Base-by-base conservation (phyloP, 35 echinoderm and acorn worm genomes). In the Patiria miniata region DNA sequence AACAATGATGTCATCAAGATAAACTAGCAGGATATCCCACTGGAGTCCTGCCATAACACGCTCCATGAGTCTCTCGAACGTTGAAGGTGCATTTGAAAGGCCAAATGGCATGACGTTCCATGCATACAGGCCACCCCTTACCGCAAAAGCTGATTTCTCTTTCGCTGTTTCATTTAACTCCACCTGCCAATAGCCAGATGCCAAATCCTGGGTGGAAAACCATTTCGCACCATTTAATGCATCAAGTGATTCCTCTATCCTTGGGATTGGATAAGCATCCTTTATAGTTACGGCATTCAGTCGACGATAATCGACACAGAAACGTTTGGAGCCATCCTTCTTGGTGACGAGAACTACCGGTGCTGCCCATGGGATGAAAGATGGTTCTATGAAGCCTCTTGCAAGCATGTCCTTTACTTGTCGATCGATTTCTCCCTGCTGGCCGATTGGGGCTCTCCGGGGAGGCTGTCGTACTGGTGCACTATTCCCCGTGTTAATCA, bases 271-370 rank as follows among this genome's bases (percentile, higher is more conserved):
- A n/a, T n/a, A n/a, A n/a, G n/a, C n/a, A n/a, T n/a, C n/a, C n/a
- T n/a, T n/a, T n/a, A n/a, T n/a, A n/a, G n/a, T n/a, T n/a, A n/a
- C n/a, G n/a, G n/a, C n/a, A n/a, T n/a, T n/a, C n/a, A n/a, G n/a
- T n/a, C n/a, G n/a, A n/a, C n/a, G n/a, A 83, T 91, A 91, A 40
- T 85, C 82, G 5, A 85, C 52, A 42, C 89, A 91, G 79, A 79
- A 91, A 1, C 89, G 23, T 51, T 21, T 32, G 4, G 81, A 79
- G 21, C 51, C 68, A 79, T 91, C 89, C 36, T 85, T 91, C 84
- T 87, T 92, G 54, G 44, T 83, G 1, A 90, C 81, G 18, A 91
- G 22, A 1, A 91, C 89, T 22, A 91, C 39, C 18, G 89, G 89
- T 36, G 82, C 52, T 59, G 82, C 47, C 89, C 89, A 91, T 10